A percentile compares a stretch with the other conserved stretches of the same genome.
phyloP scores from a whole-genome alignment of 2,888 invertebrate genomes.

The Epinotia demarniana region DNA sequence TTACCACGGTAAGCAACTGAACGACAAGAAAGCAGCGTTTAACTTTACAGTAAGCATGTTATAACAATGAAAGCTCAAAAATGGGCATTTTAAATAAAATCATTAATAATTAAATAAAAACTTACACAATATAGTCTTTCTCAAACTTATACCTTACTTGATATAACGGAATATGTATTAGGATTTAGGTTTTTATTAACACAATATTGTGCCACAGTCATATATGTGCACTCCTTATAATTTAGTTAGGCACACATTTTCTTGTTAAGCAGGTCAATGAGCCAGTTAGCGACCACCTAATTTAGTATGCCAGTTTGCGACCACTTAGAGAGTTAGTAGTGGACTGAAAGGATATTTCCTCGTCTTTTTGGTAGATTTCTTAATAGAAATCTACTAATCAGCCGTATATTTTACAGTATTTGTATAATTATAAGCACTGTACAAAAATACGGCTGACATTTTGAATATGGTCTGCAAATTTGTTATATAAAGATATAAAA shows the following conservation, averaged over 20 bases:
- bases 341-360: too few species aligned
- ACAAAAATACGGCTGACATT: too few species aligned
- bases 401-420: too few species aligned
- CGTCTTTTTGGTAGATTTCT: too few species aligned
- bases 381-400: too few species aligned
- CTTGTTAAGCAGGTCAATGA: background rate
- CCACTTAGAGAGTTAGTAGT: too few species aligned
- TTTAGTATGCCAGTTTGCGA: too few species aligned
- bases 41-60: conserved; percentile 67
- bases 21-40: conserved; percentile 65
- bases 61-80: conserved; percentile 72
- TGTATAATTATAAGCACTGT: too few species aligned
- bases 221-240: conserved; percentile 12
- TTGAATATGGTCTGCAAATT: too few species aligned
- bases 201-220: conserved; percentile 27
- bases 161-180: conserved; percentile 6
- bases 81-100: conserved; percentile 72
- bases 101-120: conserved; percentile 39
- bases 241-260: conserved; percentile 13
- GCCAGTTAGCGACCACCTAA: too few species aligned
- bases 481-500: too few species aligned
- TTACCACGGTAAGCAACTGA: conserved; percentile 64
- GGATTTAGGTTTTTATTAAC: conserved; percentile 21
- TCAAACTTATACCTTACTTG: conserved; percentile 14
- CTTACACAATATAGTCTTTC: conserved; percentile 1